Percentiles rank a stretch among this genome's conserved stretches.
Evolutionary conservation across 1,140 invertebrate genomes (phyloP).

Genomic region (Eumeta japonica): DNA sequence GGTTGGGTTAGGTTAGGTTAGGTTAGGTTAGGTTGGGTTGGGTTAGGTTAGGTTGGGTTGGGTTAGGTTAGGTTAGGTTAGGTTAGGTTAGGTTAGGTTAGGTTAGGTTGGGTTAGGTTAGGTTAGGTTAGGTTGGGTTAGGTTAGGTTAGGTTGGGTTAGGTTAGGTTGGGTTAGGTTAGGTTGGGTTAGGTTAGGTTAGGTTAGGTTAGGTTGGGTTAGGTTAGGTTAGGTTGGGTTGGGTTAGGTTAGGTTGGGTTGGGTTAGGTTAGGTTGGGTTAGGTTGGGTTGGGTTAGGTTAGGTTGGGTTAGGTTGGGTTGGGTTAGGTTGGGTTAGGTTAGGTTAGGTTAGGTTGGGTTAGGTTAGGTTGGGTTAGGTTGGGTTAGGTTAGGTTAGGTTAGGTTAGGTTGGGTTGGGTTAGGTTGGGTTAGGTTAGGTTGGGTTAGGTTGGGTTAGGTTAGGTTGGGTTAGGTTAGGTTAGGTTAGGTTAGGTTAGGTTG

Average conservation of each 20-base stretch:
- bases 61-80: slow-evolving; percentile 13
- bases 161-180: slow-evolving; percentile 21
- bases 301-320: slow-evolving; percentile 17
- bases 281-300: slow-evolving; percentile 17
- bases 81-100: slow-evolving; percentile 19
- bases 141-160: slow-evolving; percentile 21
- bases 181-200: slow-evolving; percentile 16
- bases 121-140: slow-evolving; percentile 19
- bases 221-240: slow-evolving; percentile 7
- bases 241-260: slow-evolving; percentile 11
- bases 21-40: slow-evolving; percentile 12
- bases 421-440: slow-evolving; percentile 8
- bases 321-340: slow-evolving; percentile 16
- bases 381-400: slow-evolving; percentile 12
- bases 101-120: slow-evolving; percentile 20
- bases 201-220: slow-evolving; percentile 18
- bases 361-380: slow-evolving; percentile 5
- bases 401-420: slow-evolving; percentile 13
- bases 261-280: slow-evolving; percentile 9
- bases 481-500: too few species aligned
- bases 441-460: slow-evolving; percentile 1
- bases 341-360: slow-evolving; percentile 13
- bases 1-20: slow-evolving; percentile 2
- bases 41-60: slow-evolving; percentile 12
- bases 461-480: too few species aligned